A percentile compares a stretch with the other conserved stretches of the same genome.
phyloP scores from a whole-genome alignment of 2,113 vertebrate species.

The Lagopus muta region DNA sequence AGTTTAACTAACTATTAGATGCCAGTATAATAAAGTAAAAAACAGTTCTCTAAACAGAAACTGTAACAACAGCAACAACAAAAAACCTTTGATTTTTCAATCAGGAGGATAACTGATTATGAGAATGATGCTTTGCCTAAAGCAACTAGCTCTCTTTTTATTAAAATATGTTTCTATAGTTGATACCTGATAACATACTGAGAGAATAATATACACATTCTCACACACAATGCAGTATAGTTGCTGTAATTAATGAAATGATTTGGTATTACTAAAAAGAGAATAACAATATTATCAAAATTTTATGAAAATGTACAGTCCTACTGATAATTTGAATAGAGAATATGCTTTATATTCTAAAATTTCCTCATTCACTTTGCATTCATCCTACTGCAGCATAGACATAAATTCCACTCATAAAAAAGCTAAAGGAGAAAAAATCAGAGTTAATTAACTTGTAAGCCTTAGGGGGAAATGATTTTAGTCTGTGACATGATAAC shows the following conservation, averaged over 20 bases:
- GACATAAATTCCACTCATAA: not conserved
- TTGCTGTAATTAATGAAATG: not conserved
- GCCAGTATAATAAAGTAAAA: not conserved
- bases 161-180: not conserved
- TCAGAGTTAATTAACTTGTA: constrained; percentile 19
- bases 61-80: not conserved
- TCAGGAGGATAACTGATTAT: not conserved
- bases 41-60: not conserved
- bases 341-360: not conserved
- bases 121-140: not conserved
- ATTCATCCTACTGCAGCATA: not conserved
- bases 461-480: not conserved
- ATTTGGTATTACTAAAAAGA: not conserved
- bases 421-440: not conserved
- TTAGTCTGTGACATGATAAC: not conserved
- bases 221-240: not conserved
- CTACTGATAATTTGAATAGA: not conserved
- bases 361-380: not conserved
- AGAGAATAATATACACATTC: not conserved
- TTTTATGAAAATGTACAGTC: not conserved
- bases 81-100: not conserved
- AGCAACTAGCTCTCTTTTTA: not conserved
- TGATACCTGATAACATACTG: not conserved
- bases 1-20: not conserved
- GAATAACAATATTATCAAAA: not conserved